These are phyloP conservation scores for Urocynchramus pylzowi DNA, from an alignment of 2,113 vertebrate genomes.

Conservation along the genomic window DNA sequence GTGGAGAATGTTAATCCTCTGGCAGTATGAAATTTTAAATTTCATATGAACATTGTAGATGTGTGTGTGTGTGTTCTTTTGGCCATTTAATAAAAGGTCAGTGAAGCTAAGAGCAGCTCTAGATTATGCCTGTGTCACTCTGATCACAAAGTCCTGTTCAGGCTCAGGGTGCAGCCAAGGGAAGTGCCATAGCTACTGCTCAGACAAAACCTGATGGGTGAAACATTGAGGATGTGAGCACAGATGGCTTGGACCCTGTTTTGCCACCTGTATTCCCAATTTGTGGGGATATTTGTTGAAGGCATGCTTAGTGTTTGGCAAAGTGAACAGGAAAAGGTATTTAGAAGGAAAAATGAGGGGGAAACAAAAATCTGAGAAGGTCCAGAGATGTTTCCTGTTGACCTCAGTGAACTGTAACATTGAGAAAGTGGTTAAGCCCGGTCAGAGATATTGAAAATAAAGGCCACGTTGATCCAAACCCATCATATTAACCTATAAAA, in stretches of 20 bases:
- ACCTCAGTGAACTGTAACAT: not conserved
- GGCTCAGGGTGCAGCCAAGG: not conserved
- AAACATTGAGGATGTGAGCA: not conserved
- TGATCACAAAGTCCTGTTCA: not conserved
- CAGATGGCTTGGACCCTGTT: not conserved
- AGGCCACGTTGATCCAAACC: not conserved
- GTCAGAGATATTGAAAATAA: not conserved
- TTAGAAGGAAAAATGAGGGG: not conserved
- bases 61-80: not conserved
- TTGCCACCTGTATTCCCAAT: not conserved
- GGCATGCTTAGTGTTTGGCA: not conserved
- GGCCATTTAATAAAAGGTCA: not conserved
- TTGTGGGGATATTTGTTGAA: not conserved
- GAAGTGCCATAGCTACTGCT: not conserved
- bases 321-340: not conserved
- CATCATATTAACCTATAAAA: not conserved
- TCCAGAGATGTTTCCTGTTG: not conserved
- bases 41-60: not conserved
- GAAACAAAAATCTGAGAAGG: not conserved
- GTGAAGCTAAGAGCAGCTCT: not conserved
- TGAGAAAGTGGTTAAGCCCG: not conserved
- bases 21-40: not conserved
- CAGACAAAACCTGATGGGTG: not conserved
- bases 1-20: not conserved
- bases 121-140: not conserved